phyloP scores from a whole-genome alignment of 2,113 vertebrate species.

The Felis chaus region DNA sequence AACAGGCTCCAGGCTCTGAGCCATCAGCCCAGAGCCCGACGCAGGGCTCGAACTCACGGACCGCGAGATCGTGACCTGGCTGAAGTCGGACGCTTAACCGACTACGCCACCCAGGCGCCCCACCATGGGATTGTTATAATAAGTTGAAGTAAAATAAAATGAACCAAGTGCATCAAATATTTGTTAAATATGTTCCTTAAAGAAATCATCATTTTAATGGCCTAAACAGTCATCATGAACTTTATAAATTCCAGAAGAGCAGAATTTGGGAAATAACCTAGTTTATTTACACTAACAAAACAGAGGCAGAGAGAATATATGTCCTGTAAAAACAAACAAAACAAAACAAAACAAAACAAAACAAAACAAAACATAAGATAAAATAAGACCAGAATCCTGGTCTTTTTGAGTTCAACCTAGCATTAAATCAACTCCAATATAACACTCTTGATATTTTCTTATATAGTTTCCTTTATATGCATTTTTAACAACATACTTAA shows the following conservation, averaged over 20 bases:
- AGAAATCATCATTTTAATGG: background rate
- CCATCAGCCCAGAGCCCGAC: too few relatives aligned
- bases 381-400: background rate
- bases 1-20: too few relatives aligned
- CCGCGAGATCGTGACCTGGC: too few relatives aligned
- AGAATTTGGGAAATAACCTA: slow-evolving; percentile 11
- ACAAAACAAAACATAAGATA: background rate
- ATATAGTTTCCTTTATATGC: background rate
- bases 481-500: slow-evolving; percentile 34
- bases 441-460: slow-evolving; percentile 1
- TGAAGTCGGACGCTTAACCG: too few relatives aligned
- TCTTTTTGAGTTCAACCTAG: background rate
- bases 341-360: background rate
- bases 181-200: background rate
- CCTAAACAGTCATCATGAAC: background rate
- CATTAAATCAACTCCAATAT: background rate
- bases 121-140: background rate
- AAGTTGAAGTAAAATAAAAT: background rate
- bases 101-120: too few relatives aligned
- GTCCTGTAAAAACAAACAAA: background rate
- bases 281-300: background rate
- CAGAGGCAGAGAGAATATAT: background rate
- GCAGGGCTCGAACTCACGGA: too few relatives aligned
- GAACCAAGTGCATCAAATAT: background rate
- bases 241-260: slow-evolving; percentile 2